These are phyloP conservation scores for Scaptomyza graminum DNA, from an alignment of 1,140 invertebrate genomes.

Conservation along the genomic window DNA sequence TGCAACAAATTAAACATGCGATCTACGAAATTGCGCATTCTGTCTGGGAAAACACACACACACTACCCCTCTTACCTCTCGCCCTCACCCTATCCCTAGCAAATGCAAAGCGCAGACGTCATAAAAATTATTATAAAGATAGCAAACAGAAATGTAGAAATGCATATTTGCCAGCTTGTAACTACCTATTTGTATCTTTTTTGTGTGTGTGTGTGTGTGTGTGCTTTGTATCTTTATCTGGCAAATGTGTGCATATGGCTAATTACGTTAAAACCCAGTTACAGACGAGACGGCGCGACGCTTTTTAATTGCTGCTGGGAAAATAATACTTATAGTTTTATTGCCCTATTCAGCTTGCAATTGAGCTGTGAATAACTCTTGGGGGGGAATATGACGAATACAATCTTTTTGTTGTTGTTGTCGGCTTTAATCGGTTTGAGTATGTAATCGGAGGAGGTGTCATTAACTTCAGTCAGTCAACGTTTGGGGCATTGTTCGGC, in stretches of 20 bases:
- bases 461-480: conserved; percentile 43
- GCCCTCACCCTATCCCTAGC: too few species aligned
- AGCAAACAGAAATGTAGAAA: not conserved
- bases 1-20: conserved; percentile 25
- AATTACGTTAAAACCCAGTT: conserved; percentile 10
- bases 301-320: conserved; percentile 17
- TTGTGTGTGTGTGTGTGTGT: not conserved
- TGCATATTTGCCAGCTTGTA: conserved; percentile 35
- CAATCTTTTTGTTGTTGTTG: too few species aligned
- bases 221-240: conserved; percentile 25
- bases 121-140: conserved; percentile 36
- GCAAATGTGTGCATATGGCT: conserved; percentile 32
- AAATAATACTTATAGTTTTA: conserved; percentile 13
- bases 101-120: conserved; percentile 44
- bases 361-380: too few species aligned
- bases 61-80: not conserved
- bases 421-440: not conserved
- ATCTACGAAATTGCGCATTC: conserved; percentile 52
- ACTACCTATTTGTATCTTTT: not conserved
- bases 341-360: too few species aligned
- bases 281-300: conserved; percentile 21
- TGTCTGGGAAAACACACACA: conserved; percentile 32
- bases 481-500: conserved; percentile 38
- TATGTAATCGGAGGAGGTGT: conserved; percentile 33
- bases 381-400: too few species aligned